Evolutionary conservation across 2,888 invertebrate genomes (phyloP).

Genomic region (Chrysina gloriosa): DNA sequence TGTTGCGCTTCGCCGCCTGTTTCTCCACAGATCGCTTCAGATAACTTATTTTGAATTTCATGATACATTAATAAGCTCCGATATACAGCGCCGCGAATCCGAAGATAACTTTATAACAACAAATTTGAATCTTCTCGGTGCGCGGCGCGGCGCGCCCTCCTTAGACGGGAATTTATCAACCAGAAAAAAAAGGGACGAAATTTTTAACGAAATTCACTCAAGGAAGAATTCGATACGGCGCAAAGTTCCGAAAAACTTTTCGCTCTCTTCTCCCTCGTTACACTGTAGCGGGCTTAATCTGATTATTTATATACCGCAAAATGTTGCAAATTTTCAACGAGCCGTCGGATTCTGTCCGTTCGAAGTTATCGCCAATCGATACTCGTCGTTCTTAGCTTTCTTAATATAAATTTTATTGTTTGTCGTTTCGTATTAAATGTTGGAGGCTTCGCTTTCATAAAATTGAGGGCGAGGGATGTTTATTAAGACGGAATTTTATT

Average conservation of each 20-base stretch:
- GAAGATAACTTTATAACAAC: conserved; percentile 16
- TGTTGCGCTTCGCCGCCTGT: background rate
- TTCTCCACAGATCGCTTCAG: background rate
- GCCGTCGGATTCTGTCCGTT: conserved; percentile 4
- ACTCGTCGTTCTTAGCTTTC: no score
- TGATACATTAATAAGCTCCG: conserved; percentile 4
- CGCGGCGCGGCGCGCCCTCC: background rate
- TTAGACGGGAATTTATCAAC: conserved; percentile 20
- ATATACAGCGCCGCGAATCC: background rate
- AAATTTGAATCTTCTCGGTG: conserved; percentile 20
- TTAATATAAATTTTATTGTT: no score
- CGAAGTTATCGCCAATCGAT: conserved; percentile 18
- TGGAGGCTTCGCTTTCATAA: conserved; percentile 5
- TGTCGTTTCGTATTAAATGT: conserved; percentile 23
- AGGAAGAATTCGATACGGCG: conserved; percentile 11
- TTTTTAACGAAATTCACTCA: conserved; percentile 30
- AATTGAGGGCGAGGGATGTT: no score
- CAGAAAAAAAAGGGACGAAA: conserved; percentile 24
- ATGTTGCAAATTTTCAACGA: conserved; percentile 30
- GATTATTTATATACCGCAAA: conserved; percentile 36
- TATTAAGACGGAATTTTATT: no score
- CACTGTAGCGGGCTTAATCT: conserved; percentile 24
- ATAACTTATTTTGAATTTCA: conserved; percentile 7
- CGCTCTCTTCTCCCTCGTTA: background rate
- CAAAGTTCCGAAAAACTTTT: background rate